phyloP scores from a whole-genome alignment of 2,113 vertebrate genomes.

The Egretta garzetta region DNA sequence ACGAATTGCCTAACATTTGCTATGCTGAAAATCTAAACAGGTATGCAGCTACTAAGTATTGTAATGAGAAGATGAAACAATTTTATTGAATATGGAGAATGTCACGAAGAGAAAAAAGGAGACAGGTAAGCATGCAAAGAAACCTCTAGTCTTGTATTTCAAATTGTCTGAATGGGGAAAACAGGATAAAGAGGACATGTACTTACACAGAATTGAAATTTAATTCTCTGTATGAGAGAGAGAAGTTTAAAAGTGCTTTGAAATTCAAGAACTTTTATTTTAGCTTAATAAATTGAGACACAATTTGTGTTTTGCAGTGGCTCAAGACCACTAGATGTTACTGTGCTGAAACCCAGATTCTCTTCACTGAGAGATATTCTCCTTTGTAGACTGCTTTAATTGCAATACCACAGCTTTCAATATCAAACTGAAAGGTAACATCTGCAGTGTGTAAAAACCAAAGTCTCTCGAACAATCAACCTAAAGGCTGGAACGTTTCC shows the following conservation, averaged over 20 bases:
- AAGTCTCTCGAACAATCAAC: not conserved
- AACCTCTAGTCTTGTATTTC: not conserved
- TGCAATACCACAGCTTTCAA: not conserved
- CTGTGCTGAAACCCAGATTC: not conserved
- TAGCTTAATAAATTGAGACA: not conserved
- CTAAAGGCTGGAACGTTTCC: not conserved
- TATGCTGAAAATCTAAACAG: not conserved
- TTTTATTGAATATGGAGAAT: not conserved
- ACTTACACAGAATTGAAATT: not conserved
- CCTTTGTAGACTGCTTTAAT: not conserved
- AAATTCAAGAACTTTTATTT: not conserved
- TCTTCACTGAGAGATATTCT: not conserved
- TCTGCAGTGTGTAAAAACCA: not conserved
- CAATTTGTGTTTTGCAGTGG: not conserved
- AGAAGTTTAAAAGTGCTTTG: not conserved
- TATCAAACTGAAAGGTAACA: not conserved
- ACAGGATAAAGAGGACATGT: not conserved
- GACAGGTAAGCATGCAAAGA: not conserved
- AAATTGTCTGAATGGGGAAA: not conserved
- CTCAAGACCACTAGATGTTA: not conserved
- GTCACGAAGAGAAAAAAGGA: not conserved
- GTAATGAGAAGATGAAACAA: not conserved
- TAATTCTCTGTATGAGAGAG: not conserved
- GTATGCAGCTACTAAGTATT: not conserved
- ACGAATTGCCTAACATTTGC: not conserved